Evolutionary conservation across 2,888 invertebrate genomes (phyloP).

Genomic region (Cephus pulcher): DNA sequence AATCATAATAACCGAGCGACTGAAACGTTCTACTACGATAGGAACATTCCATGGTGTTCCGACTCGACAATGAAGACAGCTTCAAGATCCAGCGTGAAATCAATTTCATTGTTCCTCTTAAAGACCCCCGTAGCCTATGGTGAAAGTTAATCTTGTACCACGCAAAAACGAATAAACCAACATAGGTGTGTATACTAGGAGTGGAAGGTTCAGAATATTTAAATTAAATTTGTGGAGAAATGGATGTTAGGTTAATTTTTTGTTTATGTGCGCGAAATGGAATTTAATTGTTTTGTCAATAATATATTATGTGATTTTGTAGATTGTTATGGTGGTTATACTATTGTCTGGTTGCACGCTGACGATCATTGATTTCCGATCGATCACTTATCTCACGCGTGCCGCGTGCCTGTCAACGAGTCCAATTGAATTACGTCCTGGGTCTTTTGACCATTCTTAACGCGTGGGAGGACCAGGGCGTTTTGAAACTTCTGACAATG

Average conservation of each 20-base stretch:
- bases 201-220: neutral
- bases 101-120: conserved; percentile 5
- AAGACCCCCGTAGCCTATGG: neutral
- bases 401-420: neutral
- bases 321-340: neutral
- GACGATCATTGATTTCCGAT: neutral
- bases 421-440: neutral
- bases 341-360: neutral
- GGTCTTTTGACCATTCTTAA: neutral
- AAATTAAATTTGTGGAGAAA: neutral
- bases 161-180: neutral
- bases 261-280: neutral
- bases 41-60: neutral
- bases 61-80: neutral
- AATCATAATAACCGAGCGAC: neutral
- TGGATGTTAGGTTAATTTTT: neutral
- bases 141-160: conserved; percentile 1
- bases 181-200: neutral
- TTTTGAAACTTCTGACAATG: neutral
- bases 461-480: neutral
- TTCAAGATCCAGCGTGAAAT: conserved; percentile 4
- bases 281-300: neutral
- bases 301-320: neutral
- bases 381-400: neutral
- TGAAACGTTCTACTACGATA: neutral